Percentiles rank a stretch among this genome's conserved stretches.
Evolutionary conservation across 2,113 vertebrate species (phyloP).

Genomic region (Pteronura brasiliensis): DNA sequence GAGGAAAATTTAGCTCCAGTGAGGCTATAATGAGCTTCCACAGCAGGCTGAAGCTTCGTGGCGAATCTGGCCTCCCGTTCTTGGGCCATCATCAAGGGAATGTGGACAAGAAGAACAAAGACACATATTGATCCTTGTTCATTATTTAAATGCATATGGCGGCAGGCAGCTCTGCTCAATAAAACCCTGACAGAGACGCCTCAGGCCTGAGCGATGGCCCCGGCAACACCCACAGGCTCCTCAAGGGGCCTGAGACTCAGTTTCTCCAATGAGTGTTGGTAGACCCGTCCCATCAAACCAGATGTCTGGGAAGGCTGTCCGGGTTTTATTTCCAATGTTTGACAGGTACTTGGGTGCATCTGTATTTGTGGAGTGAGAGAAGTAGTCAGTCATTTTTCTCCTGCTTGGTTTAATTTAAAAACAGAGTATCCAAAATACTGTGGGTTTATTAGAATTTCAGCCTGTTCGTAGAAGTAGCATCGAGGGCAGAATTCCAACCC

Average conservation of each 20-base stretch:
- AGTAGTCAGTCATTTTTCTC: neutral
- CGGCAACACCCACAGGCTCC: neutral
- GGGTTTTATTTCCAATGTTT: fast-evolving
- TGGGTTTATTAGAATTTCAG: neutral
- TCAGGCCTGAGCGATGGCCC: constrained; percentile 51
- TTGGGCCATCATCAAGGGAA: constrained; percentile 17
- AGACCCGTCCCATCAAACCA: neutral
- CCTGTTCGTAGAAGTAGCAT: neutral
- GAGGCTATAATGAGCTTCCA: neutral
- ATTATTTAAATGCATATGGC: constrained; percentile 73
- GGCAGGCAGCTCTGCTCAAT: constrained; percentile 73
- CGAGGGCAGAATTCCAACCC: neutral
- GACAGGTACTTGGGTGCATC: neutral
- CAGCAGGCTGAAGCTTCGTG: neutral
- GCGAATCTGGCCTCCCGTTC: constrained; percentile 25
- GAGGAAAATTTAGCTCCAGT: neutral
- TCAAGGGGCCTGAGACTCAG: constrained; percentile 42
- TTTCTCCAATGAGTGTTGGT: constrained; percentile 18
- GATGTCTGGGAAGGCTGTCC: neutral
- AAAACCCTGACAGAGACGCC: constrained; percentile 69
- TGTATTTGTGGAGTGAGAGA: neutral
- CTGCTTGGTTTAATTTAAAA: neutral
- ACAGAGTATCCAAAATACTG: neutral
- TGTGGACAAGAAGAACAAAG: constrained; percentile 58
- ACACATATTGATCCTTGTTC: constrained; percentile 68